Conservation (phyloP, 2,113 vertebrate genomes). For the Clarias batrachus region DNA sequence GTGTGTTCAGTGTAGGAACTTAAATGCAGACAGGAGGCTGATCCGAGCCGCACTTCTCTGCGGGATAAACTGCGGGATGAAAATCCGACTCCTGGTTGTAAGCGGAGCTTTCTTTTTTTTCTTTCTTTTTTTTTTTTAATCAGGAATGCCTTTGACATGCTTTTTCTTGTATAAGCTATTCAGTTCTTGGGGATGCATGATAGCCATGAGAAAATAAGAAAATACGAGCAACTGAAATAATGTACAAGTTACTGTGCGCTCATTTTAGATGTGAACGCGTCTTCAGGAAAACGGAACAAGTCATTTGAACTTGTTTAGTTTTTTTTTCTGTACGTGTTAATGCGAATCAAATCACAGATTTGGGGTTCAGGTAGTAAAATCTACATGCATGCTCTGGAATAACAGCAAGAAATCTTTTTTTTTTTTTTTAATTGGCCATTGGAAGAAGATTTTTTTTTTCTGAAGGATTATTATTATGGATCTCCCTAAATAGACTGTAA, state of each 20-base stretch:
- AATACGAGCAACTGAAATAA: not conserved
- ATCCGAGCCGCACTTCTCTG: slow-evolving; percentile 37
- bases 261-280: not conserved
- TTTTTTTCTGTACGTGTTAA: not conserved
- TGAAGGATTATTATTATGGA: not conserved
- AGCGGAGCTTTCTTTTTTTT: not conserved
- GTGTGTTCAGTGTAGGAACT: slow-evolving; percentile 55
- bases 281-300: not conserved
- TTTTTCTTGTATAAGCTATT: not conserved
- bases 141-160: not conserved
- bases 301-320: not conserved
- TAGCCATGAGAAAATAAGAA: not conserved
- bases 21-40: slow-evolving; percentile 65
- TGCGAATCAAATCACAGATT: not conserved
- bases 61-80: slow-evolving; percentile 10
- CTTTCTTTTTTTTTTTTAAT: not conserved
- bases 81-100: not conserved
- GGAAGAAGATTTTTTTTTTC: not conserved
- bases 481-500: not conserved
- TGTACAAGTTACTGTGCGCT: not conserved
- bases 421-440: not conserved
- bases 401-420: not conserved
- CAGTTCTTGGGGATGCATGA: not conserved
- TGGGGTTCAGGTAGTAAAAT: not conserved
- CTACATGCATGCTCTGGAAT: slow-evolving; percentile 14